Conservation (phyloP, 2,113 vertebrate genomes). For the Catharus minimus region DNA sequence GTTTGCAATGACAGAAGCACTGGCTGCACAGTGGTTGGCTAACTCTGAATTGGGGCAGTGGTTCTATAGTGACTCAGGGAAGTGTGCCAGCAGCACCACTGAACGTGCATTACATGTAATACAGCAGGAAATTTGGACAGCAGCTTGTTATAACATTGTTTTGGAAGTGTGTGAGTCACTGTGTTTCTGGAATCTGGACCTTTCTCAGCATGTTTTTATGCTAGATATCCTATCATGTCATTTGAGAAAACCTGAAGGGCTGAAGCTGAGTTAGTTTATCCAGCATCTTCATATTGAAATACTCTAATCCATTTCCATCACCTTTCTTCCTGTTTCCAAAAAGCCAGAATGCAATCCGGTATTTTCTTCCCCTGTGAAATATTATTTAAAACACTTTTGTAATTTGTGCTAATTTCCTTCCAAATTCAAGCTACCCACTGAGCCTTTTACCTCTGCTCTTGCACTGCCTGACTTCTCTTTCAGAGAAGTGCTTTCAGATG, state of each 20-base stretch:
- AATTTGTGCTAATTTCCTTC: neutral
- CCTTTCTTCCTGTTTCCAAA: neutral
- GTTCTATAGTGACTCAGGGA: slow-evolving; percentile 22
- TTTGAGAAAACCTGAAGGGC: slow-evolving; percentile 2
- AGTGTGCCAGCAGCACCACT: slow-evolving; percentile 25
- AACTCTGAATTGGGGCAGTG: neutral
- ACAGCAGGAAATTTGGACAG: slow-evolving; percentile 33
- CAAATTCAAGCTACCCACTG: neutral
- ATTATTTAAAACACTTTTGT: neutral
- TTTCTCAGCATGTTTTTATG: slow-evolving; percentile 39
- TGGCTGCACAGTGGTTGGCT: neutral
- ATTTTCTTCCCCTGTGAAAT: neutral
- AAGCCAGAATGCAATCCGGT: fast-evolving
- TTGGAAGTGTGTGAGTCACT: slow-evolving; percentile 55
- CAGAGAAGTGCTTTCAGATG: neutral
- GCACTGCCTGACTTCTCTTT: neutral
- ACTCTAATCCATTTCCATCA: neutral
- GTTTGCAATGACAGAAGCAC: neutral
- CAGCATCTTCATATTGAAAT: neutral
- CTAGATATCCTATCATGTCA: neutral
- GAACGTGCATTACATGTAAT: neutral
- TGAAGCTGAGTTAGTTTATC: neutral
- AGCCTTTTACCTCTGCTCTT: neutral
- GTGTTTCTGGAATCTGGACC: slow-evolving; percentile 20
- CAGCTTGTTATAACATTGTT: slow-evolving; percentile 25